Base-by-base conservation (phyloP, 2,888 invertebrate species). In the Rhopalosiphum nymphaeae region DNA sequence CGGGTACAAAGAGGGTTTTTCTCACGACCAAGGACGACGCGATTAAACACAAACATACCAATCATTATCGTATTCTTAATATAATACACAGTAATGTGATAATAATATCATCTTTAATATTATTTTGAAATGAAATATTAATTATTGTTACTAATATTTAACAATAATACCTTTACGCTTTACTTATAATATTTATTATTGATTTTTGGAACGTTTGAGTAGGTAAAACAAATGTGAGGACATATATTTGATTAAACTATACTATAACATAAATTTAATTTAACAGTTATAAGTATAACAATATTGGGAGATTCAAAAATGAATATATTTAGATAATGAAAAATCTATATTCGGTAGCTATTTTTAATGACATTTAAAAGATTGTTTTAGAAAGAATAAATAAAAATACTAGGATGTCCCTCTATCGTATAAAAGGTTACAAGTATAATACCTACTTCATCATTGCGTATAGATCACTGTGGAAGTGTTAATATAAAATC, bases 1-100 rank as follows among this genome's bases (percentile, higher is more conserved):
- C 67, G 92, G 36, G 21, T 78, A 92, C 92, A 88, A 88, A 88
- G 78, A 67, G 53, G 88, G 88, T 67, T 92, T 86, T 92, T 92
- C 92, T 88, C 92, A 92, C 88, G 88, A 53, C 36, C 92, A 87
- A 92, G 87, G 92, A 87, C 92, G 61, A 46, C 3, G 86, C 61
- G 67, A 92, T 92, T 92, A 67, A 92, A 92, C 49, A 26, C 26
- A 36, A 92, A 57, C 87, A 36, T 67, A 57, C 16, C 44, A 29
- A 46, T 29, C 21, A 86, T 46, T 29, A 53, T 42, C 61, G 61
- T 46, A 61, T 86, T 61, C 36, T 92, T 87, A 87, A 92, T 61
- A 78, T 36, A 78, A 78, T 21, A 36, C 78, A 87, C 49, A 49
- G 57, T 61, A 86, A 44, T 25, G 44, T 16, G 91, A 57, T 91